phyloP scores from a whole-genome alignment of 2,888 invertebrate genomes.

The Hypena proboscidalis region DNA sequence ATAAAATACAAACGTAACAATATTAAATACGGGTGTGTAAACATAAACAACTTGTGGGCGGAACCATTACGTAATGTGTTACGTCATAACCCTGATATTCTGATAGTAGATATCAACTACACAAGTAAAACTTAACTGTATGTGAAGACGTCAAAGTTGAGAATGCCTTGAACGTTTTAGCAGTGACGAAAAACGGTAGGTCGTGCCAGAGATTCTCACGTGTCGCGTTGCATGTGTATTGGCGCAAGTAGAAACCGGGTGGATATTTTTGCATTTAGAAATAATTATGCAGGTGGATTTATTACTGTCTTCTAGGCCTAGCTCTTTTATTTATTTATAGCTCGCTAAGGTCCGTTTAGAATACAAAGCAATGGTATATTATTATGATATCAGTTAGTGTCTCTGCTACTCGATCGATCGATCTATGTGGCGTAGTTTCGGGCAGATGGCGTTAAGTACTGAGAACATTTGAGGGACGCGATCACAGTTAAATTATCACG shows the following conservation, averaged over 20 bases:
- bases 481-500: no score
- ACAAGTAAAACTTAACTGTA: conserved; percentile 12
- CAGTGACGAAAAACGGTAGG: conserved; percentile 21
- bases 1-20: conserved; percentile 22
- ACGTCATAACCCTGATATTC: conserved; percentile 32
- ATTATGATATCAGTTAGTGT: no score
- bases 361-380: no score
- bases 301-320: no score
- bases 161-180: neutral
- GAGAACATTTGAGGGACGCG: no score
- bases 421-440: no score
- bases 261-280: neutral
- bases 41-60: conserved; percentile 47
- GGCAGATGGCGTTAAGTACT: no score
- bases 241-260: no score
- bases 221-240: conserved; percentile 9
- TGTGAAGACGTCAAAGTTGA: conserved; percentile 2
- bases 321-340: no score
- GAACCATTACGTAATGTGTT: conserved; percentile 28
- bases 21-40: conserved; percentile 31
- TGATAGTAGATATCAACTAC: conserved; percentile 17
- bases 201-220: conserved; percentile 43
- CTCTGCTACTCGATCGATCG: no score
- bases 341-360: no score
- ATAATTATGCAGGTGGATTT: no score